phyloP scores from a whole-genome alignment of 1,140 invertebrate genomes.

The Chironomus tepperi region DNA sequence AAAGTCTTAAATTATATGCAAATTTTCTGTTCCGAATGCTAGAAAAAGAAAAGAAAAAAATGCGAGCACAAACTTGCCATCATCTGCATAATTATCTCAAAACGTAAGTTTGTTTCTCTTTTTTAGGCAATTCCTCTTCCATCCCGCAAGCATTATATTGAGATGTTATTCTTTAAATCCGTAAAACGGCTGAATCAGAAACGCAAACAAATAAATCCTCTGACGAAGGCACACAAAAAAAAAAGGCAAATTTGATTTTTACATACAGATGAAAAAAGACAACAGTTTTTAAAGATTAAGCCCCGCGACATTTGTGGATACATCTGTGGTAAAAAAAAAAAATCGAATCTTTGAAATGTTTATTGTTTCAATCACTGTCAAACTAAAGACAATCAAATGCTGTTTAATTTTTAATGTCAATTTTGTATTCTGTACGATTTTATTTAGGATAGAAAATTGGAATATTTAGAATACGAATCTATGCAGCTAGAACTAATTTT shows the following conservation, averaged over 20 bases:
- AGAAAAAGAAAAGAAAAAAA: constrained; percentile 10
- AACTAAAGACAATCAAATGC: not conserved
- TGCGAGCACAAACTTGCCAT: constrained; percentile 20
- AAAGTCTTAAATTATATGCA: constrained; percentile 21
- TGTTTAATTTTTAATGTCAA: not conserved
- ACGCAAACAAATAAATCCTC: constrained; percentile 22
- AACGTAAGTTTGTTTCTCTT: constrained; percentile 21
- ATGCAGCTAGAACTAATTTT: too few relatives aligned
- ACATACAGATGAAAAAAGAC: not conserved
- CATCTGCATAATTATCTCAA: constrained; percentile 21
- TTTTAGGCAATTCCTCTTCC: constrained; percentile 4
- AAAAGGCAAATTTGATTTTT: not conserved
- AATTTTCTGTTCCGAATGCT: constrained; percentile 17
- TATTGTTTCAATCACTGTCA: not conserved
- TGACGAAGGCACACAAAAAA: not conserved
- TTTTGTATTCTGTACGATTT: too few relatives aligned
- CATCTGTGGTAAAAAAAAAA: too few relatives aligned
- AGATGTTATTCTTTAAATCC: constrained; percentile 22
- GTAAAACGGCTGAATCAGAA: constrained; percentile 10
- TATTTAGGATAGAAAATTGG: too few relatives aligned
- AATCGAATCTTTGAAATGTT: too few relatives aligned
- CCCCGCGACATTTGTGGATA: not conserved
- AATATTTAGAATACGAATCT: too few relatives aligned
- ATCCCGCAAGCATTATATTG: not conserved
- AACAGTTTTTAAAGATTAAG: not conserved